These are phyloP conservation scores for Cantharis lateralis DNA, from an alignment of 2,888 invertebrate species.

Conservation along the genomic window DNA sequence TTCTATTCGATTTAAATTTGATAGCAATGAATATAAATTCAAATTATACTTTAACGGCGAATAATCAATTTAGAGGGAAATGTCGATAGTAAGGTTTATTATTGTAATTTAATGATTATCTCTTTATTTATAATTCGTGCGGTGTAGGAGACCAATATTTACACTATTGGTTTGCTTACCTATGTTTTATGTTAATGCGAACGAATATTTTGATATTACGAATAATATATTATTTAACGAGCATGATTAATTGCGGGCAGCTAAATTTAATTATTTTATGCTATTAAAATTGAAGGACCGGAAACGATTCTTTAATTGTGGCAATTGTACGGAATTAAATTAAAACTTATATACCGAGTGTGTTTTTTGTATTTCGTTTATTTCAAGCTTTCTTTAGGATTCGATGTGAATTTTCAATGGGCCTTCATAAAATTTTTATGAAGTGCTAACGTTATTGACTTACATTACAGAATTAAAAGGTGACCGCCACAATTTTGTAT, in stretches of 20 bases:
- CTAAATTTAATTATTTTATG: slow-evolving; percentile 4
- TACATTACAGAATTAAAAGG: slow-evolving; percentile 24
- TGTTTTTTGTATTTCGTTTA: neutral
- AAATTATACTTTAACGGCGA: neutral
- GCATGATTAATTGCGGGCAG: slow-evolving; percentile 3
- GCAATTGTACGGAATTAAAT: slow-evolving; percentile 12
- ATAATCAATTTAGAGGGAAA: neutral
- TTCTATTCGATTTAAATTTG: neutral
- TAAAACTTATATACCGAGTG: neutral
- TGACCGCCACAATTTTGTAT: slow-evolving; percentile 25
- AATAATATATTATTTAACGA: neutral
- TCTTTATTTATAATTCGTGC: neutral
- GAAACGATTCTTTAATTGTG: slow-evolving; percentile 15
- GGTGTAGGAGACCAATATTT: neutral
- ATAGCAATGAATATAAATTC: neutral
- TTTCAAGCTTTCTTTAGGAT: neutral
- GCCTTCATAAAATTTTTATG: slow-evolving; percentile 21
- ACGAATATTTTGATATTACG: neutral
- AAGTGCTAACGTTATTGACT: slow-evolving; percentile 21
- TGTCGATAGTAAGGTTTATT: neutral
- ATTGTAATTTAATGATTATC: neutral
- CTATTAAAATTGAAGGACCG: slow-evolving; percentile 9
- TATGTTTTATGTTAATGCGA: neutral
- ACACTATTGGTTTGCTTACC: neutral
- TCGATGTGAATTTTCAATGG: slow-evolving; percentile 12